Evolutionary conservation across 2,113 vertebrate genomes (phyloP).

Genomic region (Chloropsis cyanopogon): DNA sequence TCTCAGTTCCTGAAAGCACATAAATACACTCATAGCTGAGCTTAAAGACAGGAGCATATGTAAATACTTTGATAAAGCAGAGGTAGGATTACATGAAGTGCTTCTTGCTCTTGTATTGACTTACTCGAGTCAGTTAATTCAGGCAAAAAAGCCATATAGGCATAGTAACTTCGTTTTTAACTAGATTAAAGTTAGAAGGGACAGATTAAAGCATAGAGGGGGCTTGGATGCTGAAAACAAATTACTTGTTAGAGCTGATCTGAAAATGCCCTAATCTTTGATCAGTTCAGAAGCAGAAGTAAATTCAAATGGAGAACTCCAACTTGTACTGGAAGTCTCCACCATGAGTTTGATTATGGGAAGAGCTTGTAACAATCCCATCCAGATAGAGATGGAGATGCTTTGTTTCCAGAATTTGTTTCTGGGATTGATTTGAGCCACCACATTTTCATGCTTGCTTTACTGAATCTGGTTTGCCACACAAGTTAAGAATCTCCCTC

Average conservation of each 20-base stretch:
- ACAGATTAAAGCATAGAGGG: background rate
- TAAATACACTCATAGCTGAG: constrained; percentile 5
- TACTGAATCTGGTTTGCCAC: background rate
- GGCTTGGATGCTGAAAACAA: background rate
- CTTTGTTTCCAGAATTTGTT: background rate
- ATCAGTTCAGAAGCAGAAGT: background rate
- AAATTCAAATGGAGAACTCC: background rate
- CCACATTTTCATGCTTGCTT: background rate
- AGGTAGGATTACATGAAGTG: background rate
- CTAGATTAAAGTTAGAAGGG: constrained; percentile 12
- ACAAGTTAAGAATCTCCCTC: background rate
- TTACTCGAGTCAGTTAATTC: background rate
- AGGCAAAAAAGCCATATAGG: background rate
- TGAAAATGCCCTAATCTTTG: background rate
- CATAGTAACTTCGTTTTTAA: background rate
- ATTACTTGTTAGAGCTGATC: background rate
- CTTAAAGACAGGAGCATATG: constrained; percentile 16
- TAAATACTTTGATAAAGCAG: constrained; percentile 44
- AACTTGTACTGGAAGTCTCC: background rate
- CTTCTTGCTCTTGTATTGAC: constrained; percentile 9
- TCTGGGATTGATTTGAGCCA: background rate
- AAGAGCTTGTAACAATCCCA: background rate
- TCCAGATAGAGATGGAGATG: background rate
- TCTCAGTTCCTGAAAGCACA: constrained; percentile 39
- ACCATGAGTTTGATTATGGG: background rate